Conservation (phyloP, 37 sponge, comb jelly and placozoan species). For the Aplysina aerophoba region DNA sequence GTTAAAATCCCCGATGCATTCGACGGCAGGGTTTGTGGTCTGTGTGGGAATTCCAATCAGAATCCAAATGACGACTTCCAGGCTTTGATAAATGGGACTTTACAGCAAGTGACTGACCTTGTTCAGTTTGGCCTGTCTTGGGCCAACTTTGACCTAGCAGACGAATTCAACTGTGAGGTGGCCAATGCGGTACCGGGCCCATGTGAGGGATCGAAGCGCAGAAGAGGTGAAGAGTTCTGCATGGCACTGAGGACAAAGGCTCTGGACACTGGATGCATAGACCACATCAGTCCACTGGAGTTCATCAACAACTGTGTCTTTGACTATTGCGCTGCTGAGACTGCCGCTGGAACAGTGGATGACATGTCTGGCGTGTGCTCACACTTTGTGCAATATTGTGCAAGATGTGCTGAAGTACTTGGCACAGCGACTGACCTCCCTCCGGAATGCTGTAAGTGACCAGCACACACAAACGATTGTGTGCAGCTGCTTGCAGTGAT, state of each 20-base stretch:
- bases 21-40: neutral
- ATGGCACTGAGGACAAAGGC: neutral
- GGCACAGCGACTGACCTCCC: neutral
- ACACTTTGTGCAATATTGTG: neutral
- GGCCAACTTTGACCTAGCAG: neutral
- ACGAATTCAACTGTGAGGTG: neutral
- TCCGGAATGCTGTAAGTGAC: neutral
- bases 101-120: neutral
- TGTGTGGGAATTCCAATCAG: neutral
- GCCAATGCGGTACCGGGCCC: neutral
- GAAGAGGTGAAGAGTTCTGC: neutral
- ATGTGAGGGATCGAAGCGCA: slow-evolving; percentile 1
- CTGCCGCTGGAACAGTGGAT: neutral
- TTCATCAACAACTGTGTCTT: slow-evolving; percentile 11
- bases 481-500: neutral
- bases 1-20: neutral
- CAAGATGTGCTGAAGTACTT: neutral
- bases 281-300: neutral
- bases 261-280: neutral
- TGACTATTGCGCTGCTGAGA: neutral
- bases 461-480: neutral
- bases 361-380: neutral
- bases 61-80: neutral
- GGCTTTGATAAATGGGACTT: neutral
- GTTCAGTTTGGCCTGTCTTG: neutral